A percentile compares a stretch with the other conserved stretches of the same genome.
phyloP scores from a whole-genome alignment of 2,797 vertebrate species.

The Molossus molossus region DNA sequence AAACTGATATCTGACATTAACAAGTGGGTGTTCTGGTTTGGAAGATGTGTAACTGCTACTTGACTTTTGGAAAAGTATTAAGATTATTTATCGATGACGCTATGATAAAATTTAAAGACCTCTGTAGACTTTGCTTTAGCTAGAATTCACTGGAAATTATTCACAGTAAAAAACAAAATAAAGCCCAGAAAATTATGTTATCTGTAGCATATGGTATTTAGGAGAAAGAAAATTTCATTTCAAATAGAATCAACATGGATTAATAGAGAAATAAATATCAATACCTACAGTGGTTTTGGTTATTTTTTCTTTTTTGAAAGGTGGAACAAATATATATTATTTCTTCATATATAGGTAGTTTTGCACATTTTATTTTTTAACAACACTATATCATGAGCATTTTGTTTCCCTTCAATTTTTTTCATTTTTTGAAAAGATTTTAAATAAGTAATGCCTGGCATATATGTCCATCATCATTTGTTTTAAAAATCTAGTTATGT shows the following conservation, averaged over 20 bases:
- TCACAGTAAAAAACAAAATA: background rate
- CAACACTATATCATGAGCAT: background rate
- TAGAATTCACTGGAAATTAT: background rate
- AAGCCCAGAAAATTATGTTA: background rate
- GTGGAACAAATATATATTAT: background rate
- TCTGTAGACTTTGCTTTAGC: background rate
- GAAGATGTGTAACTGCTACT: background rate
- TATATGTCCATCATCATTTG: background rate
- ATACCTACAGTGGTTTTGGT: background rate
- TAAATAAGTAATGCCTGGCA: background rate
- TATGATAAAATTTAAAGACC: background rate
- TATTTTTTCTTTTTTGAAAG: background rate
- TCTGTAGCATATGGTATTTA: background rate
- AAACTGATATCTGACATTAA: background rate
- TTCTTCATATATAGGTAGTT: background rate
- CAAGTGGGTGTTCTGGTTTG: background rate
- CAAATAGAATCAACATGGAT: background rate
- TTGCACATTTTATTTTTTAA: background rate
- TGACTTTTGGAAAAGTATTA: background rate
- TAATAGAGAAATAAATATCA: background rate
- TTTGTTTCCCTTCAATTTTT: background rate
- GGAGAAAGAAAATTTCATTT: slow-evolving; percentile 5
- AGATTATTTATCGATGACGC: background rate
- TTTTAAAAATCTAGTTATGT: slow-evolving; percentile 7
- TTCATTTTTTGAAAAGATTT: background rate